Evolutionary conservation across 2,113 vertebrate genomes (phyloP).

Genomic region (Megaceryle torquata): DNA sequence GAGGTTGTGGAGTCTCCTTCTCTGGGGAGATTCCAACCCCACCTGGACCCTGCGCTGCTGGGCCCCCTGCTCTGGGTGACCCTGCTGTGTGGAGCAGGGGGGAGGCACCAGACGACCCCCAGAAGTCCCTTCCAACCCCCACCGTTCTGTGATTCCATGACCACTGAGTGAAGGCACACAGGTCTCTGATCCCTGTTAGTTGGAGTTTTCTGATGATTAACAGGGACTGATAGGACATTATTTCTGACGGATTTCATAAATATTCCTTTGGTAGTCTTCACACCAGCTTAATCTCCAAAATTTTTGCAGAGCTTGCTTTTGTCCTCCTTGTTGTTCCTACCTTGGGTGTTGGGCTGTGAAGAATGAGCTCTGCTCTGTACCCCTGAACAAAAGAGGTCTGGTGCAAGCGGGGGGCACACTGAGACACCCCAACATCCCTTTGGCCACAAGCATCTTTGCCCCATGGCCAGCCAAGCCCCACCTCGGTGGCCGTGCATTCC

Average conservation of each 20-base stretch:
- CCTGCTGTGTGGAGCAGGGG: too few species aligned
- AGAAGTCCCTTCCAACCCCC: too few species aligned
- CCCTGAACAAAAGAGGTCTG: neutral
- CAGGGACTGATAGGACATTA: neutral
- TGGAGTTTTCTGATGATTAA: neutral
- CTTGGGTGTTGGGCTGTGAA: neutral
- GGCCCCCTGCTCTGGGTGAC: too few species aligned
- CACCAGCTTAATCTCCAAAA: neutral
- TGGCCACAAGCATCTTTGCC: neutral
- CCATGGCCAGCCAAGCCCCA: neutral
- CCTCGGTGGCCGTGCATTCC: neutral
- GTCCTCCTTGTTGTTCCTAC: neutral
- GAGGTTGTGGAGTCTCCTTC: too few species aligned
- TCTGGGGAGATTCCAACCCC: too few species aligned
- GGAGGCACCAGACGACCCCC: too few species aligned
- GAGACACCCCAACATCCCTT: neutral
- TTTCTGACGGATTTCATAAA: neutral
- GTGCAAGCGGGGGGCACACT: rapidly evolving
- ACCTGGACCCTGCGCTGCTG: too few species aligned
- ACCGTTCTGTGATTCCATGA: too few species aligned
- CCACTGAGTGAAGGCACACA: neutral
- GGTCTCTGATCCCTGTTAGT: neutral
- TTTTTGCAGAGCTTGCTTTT: neutral
- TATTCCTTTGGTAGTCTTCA: neutral
- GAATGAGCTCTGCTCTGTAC: neutral